Percentiles rank a stretch among this genome's conserved stretches.
Evolutionary conservation across 2,113 vertebrate species (phyloP).

Genomic region (Cheilinus undulatus): DNA sequence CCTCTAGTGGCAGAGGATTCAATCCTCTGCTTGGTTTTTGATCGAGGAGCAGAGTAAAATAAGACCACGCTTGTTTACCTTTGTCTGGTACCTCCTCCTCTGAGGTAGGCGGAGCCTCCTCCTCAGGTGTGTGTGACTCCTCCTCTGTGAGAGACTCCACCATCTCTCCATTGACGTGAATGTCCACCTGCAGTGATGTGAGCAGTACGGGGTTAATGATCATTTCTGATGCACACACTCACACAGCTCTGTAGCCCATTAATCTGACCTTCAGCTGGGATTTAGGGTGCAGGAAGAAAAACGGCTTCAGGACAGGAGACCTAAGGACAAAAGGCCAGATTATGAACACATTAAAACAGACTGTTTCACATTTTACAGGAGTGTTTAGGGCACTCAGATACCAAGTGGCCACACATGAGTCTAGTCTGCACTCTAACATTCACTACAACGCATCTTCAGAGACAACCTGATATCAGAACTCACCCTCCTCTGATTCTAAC

Average conservation of each 20-base stretch:
- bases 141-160: slow-evolving; percentile 81
- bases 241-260: too few species aligned
- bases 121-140: slow-evolving; percentile 69
- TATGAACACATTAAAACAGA: too few species aligned
- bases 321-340: slow-evolving; percentile 61
- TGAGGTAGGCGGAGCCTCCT: slow-evolving; percentile 42
- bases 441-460: too few species aligned
- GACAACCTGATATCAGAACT: too few species aligned
- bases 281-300: slow-evolving; percentile 89
- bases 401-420: too few species aligned
- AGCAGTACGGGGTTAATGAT: neutral
- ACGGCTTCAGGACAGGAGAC: slow-evolving; percentile 89
- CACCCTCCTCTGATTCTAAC: too few species aligned
- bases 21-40: too few species aligned
- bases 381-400: too few species aligned
- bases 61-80: slow-evolving; percentile 66
- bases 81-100: slow-evolving; percentile 61
- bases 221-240: too few species aligned
- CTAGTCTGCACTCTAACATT: too few species aligned
- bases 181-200: slow-evolving; percentile 75
- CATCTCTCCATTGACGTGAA: slow-evolving; percentile 82
- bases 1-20: slow-evolving; percentile 32
- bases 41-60: too few species aligned
- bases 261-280: slow-evolving; percentile 75
- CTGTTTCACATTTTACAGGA: too few species aligned